Conservation (phyloP, 30 jellyfish, hydroid and myxozoan genomes). For the Clytia hemisphaerica region DNA sequence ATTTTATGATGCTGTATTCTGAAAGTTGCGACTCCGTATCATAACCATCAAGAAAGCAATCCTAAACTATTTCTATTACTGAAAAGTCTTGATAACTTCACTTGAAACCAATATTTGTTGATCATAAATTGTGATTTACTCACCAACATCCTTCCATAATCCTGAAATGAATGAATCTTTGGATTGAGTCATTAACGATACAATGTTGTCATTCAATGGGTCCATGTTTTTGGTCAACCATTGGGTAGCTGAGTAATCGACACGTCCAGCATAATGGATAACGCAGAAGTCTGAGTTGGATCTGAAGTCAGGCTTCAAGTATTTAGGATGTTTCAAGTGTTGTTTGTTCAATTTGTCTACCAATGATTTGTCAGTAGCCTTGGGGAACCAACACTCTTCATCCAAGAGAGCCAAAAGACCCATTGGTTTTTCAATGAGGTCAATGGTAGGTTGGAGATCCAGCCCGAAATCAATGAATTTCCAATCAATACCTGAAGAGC, state of each 20-base stretch:
- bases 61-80: no score
- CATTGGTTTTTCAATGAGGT: slow-evolving; percentile 97
- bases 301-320: slow-evolving; percentile 96
- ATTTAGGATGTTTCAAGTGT: slow-evolving; percentile 93
- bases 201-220: slow-evolving; percentile 96
- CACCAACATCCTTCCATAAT: slow-evolving; percentile 90
- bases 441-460: slow-evolving; percentile 98
- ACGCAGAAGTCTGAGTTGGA: slow-evolving; percentile 94
- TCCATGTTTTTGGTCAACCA: slow-evolving; percentile 99
- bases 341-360: slow-evolving; percentile 81
- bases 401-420: slow-evolving; percentile 93
- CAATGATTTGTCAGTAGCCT: slow-evolving; percentile 97
- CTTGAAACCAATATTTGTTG: no score
- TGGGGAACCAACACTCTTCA: slow-evolving; percentile 99
- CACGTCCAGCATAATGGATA: slow-evolving; percentile 99
- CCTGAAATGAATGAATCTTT: slow-evolving; percentile 77
- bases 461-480: slow-evolving; percentile 98
- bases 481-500: slow-evolving; percentile 99
- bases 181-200: slow-evolving; percentile 68
- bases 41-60: neutral
- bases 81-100: no score
- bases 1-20: neutral
- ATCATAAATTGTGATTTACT: neutral
- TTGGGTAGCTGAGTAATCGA: slow-evolving; percentile 89
- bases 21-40: neutral